Evolutionary conservation across 2,888 invertebrate genomes (phyloP), one percentile per base, ranked within the genome.

Genomic region (Druceiella hillmani): DNA sequence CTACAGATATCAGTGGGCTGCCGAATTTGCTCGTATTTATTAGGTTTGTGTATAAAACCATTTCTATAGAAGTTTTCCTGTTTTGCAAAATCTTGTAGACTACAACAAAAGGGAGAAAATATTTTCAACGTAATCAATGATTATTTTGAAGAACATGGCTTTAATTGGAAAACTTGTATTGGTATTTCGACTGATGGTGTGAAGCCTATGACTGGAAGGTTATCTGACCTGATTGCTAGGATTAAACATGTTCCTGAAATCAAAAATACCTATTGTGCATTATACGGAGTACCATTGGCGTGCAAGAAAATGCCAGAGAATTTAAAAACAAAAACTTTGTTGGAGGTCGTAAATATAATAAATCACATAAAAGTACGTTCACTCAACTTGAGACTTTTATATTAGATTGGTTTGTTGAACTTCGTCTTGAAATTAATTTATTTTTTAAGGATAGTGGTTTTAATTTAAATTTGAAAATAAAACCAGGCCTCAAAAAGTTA

Each of bases 331-430:
- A n/a, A n/a, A 20, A 9, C 22, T 7, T 9, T 20, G 22, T 20
- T 9, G 9, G 22, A 20, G 22, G 22, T 20, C 22, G 22, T 20
- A n/a, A n/a, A n/a, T n/a, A n/a, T n/a, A n/a, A n/a, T n/a, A n/a
- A n/a, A n/a, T n/a, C n/a, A n/a, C 22, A 20, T 7, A 20, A 20
- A 20, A 9, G n/a, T 9, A 20, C 22, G 22, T 15, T 12, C 13
- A 4, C 33, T 33, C 7, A 33, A 33, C 12, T 7, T 9, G 17
- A 33, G 33, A 12, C 15, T 16, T 12, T 33, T 16, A 17, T 33
- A 33, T 33, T 33, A 33, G 33, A 16, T 33, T n/a, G 33, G 28
- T 33, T 33, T 33, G 33, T 33, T 33, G 33, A 33, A 33, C 33
- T 33, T 33, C 29, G 33, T 33, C 33, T 17, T 12, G 33, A 25